Evolutionary conservation across 2,113 vertebrate species (phyloP), one percentile per base, ranked within the genome.

Genomic region (Trematocara macrostoma): DNA sequence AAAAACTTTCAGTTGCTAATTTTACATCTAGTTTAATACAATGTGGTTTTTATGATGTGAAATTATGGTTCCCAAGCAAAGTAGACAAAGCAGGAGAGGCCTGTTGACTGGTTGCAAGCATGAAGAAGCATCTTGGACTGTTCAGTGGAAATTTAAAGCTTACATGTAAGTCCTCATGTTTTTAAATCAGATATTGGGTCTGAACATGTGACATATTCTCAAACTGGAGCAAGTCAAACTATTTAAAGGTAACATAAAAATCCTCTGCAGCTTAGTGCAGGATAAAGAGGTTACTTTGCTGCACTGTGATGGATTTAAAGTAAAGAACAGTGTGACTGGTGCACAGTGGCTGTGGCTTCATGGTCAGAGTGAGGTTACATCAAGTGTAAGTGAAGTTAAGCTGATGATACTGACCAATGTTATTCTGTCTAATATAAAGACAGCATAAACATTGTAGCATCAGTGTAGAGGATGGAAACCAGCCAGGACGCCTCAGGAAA

Each of bases 361-460:
- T 11, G 57, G 15, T 61, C 29, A 34, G 29, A 34, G 57, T 61
- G 57, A 18, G 2, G 29, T 34, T 18, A 6, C 5, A 34, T 18
- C 8, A 34, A 0, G 15, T 7, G 52, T 59, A 59, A 34, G 15
- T 61, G 57, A 61, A 61, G 29, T 61, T 61, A 18, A 61, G 16
- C 57, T 61, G 57, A 59, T 34, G 15, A 59, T 1, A 10, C 57
- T 11, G 57, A 35, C 29, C 56, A 61, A 61, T 9, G 1, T 35
- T 61, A 2, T 3, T 18, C 57, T 18, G 57, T 61, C 57, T 18
- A 18, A 61, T 61, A 18, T 61, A 61, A 18, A 61, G 31, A 4
- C 15, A 0, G 59, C 16, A 64, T 1, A n/a, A 64, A n/a, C 59
- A 35, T 11, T 11, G 59, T 42, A 12, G 11, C 5, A 1, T 42